Conservation (phyloP, 53 echinoderm and acorn worm genomes). For the Holothuria scabra region DNA sequence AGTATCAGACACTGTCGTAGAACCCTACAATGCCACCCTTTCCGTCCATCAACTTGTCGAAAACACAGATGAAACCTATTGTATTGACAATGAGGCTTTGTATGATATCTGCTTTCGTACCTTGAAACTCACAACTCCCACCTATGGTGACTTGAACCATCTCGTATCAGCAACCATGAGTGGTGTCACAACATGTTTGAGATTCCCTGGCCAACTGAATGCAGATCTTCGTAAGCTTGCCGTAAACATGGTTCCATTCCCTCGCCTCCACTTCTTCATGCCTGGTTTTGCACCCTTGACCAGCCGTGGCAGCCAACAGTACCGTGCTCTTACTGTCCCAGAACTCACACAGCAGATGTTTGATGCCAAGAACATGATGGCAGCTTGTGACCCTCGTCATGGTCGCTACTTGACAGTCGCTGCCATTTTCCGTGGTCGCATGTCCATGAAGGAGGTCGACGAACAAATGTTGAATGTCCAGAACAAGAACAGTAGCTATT, state of each 20-base stretch:
- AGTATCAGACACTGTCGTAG: conserved; percentile 94
- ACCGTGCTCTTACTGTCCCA: conserved; percentile 71
- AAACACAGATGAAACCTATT: conserved; percentile 91
- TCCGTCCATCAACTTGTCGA: conserved; percentile 90
- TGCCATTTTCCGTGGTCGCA: conserved; percentile 92
- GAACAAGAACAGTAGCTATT: conserved; percentile 86
- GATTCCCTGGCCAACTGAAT: conserved; percentile 75
- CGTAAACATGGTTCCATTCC: conserved; percentile 79
- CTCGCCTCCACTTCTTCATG: conserved; percentile 82
- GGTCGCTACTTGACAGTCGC: conserved; percentile 78
- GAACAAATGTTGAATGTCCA: conserved; percentile 85
- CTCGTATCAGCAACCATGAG: conserved; percentile 90
- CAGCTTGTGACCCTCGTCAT: conserved; percentile 78
- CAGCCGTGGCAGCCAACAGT: conserved; percentile 78
- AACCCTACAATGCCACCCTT: conserved; percentile 90
- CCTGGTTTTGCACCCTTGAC: conserved; percentile 73
- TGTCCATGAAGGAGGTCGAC: conserved; percentile 97
- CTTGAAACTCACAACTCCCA: conserved; percentile 90
- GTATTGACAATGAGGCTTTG: conserved; percentile 96
- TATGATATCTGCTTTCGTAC: conserved; percentile 98
- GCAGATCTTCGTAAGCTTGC: conserved; percentile 75
- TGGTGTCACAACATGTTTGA: conserved; percentile 87
- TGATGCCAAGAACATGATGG: conserved; percentile 83
- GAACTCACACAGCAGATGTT: conserved; percentile 79
- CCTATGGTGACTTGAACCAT: conserved; percentile 83